Evolutionary conservation across 2,888 invertebrate genomes (phyloP).

Genomic region (Tanytarsus gracilentus): DNA sequence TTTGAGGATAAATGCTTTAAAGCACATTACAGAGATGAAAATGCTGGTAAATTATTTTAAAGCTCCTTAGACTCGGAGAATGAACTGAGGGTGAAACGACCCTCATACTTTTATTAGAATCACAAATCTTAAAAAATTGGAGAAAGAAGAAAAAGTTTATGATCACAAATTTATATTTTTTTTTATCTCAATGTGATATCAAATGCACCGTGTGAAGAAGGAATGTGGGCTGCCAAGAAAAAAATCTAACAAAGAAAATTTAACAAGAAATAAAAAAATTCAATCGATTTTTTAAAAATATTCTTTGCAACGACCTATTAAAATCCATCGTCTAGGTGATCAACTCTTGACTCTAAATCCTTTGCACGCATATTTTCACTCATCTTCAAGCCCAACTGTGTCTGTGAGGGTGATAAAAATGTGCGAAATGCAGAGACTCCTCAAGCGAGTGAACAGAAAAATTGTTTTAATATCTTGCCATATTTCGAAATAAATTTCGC

Average conservation of each 20-base stretch:
- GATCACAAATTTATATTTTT: slow-evolving; percentile 8
- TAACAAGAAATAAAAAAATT: too few species aligned
- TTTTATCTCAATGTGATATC: too few species aligned
- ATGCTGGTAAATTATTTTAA: slow-evolving; percentile 13
- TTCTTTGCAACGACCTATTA: too few species aligned
- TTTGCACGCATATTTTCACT: background rate
- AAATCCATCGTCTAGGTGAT: too few species aligned
- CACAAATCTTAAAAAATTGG: background rate
- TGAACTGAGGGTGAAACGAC: background rate
- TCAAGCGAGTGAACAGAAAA: background rate
- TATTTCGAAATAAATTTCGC: slow-evolving; percentile 3
- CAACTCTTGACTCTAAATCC: background rate
- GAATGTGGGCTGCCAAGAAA: too few species aligned
- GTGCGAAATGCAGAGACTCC: background rate
- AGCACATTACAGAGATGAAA: slow-evolving; percentile 4
- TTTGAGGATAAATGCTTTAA: slow-evolving; percentile 10
- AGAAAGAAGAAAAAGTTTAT: background rate
- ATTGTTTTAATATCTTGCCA: background rate
- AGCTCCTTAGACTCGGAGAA: slow-evolving; percentile 1
- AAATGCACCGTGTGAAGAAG: background rate
- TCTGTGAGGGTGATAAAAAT: background rate
- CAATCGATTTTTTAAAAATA: too few species aligned
- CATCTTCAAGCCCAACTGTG: background rate
- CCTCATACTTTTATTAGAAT: slow-evolving; percentile 10
- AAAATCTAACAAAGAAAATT: too few species aligned